phyloP scores from a whole-genome alignment of 2,888 invertebrate species.

The Nebria salina region DNA sequence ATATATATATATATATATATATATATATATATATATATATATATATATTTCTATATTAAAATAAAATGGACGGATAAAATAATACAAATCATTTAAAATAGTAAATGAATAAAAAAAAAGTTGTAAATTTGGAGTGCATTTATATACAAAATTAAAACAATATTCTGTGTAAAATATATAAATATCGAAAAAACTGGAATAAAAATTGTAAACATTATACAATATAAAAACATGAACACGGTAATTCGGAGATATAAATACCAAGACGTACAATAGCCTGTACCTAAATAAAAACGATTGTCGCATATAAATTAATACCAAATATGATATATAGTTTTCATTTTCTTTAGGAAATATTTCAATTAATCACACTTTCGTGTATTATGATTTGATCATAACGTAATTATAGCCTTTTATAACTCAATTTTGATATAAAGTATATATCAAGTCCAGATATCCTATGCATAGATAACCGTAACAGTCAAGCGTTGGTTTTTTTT shows the following conservation, averaged over 20 bases:
- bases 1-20: slow-evolving; percentile 20
- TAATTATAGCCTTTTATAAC: too few species aligned
- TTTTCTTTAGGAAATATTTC: too few species aligned
- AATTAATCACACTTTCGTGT: too few species aligned
- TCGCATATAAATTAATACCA: too few species aligned
- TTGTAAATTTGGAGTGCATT: neutral
- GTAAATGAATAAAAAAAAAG: neutral
- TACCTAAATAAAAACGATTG: too few species aligned
- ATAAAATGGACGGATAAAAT: slow-evolving; percentile 54
- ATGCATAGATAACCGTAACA: too few species aligned
- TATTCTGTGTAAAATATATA: neutral
- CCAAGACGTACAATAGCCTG: too few species aligned
- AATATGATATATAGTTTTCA: too few species aligned
- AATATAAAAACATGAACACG: neutral
- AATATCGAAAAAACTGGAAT: neutral
- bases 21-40: slow-evolving; percentile 29
- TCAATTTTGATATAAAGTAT: too few species aligned
- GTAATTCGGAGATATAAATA: neutral
- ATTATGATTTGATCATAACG: too few species aligned
- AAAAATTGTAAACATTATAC: neutral
- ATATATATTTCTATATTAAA: slow-evolving; percentile 39
- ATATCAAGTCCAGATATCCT: too few species aligned
- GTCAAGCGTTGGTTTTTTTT: too few species aligned
- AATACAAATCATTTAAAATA: slow-evolving; percentile 45
- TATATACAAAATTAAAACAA: neutral